Percentiles rank a stretch among this genome's conserved stretches.
These are phyloP conservation scores for Ormyrus rosae DNA, from an alignment of 2,888 invertebrate genomes.

Conservation along the genomic window DNA sequence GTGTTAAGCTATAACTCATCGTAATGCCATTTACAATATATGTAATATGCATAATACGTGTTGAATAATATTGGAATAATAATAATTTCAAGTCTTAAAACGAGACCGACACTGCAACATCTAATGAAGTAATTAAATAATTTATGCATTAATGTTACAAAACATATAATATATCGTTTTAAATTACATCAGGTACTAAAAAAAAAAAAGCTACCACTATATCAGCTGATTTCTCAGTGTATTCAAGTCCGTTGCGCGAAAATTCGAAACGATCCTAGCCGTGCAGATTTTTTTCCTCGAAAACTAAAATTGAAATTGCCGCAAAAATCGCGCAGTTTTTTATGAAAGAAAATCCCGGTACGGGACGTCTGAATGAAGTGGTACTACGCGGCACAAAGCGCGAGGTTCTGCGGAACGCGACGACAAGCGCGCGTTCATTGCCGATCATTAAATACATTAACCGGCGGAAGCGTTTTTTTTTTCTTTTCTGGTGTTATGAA, in stretches of 20 bases:
- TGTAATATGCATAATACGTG: neutral
- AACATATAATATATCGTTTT: too few species aligned
- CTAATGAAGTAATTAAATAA: too few species aligned
- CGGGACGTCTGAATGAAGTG: slow-evolving; percentile 8
- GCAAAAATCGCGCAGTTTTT: neutral
- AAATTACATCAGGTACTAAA: too few species aligned
- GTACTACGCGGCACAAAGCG: too few species aligned
- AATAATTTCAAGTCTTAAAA: too few species aligned
- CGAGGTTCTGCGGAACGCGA: too few species aligned
- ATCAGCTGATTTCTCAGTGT: too few species aligned
- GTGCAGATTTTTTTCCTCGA: neutral
- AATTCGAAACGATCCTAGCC: neutral
- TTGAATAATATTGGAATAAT: too few species aligned
- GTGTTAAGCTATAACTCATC: neutral
- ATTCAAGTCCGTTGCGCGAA: neutral
- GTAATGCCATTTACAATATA: neutral
- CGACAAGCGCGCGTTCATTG: neutral
- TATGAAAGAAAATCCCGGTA: neutral
- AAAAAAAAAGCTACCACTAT: too few species aligned
- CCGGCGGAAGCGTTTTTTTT: slow-evolving; percentile 29
- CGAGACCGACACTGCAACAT: too few species aligned
- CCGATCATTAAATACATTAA: slow-evolving; percentile 42
- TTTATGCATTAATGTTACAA: too few species aligned
- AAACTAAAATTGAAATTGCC: neutral
- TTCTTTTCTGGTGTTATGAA: slow-evolving; percentile 12